Base-by-base conservation (phyloP, 2,888 invertebrate genomes). In the Hemithea aestivaria region DNA sequence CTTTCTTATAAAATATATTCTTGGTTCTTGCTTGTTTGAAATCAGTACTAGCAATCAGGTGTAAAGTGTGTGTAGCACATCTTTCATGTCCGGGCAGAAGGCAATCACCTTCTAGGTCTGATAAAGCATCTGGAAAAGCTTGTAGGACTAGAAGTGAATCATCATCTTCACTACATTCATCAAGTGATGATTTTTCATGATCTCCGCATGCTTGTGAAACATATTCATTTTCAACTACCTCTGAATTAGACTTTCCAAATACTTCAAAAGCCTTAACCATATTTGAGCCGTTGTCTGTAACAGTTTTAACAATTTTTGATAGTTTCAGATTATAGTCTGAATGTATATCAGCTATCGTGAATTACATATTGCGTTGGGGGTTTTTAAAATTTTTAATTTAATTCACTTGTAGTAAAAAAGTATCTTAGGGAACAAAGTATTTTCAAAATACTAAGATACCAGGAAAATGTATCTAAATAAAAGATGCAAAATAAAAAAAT, bases 301-400 rank as follows among this genome's bases (percentile, higher is more conserved):
- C 22, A 5, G 40, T 43, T 32, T 40, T 28, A 6, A 33, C 8
- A 20, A 53, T 44, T 45, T 52, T 51, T 36, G 48, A 46, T 10
- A 46, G 40, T 46, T 37, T 51, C 20, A 55, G 8, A 28, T 48
- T 35, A 49, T 29, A 49, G 20, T 48, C 46, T 33, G 35, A 16
- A 41, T 53, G 40, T 23, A 51, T 40, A 6, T 41, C 48, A 27
- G 27, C 33, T 25, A 52, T 41, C 12, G n/a, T n/a, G n/a, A n/a
- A n/a, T n/a, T n/a, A n/a, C n/a, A n/a, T n/a, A n/a, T n/a, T n/a
- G n/a, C n/a, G n/a, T n/a, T n/a, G n/a, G n/a, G n/a, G n/a, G n/a
- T n/a, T n/a, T n/a, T n/a, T n/a, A n/a, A n/a, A n/a, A n/a, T n/a
- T n/a, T n/a, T n/a, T n/a, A n/a, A n/a, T n/a, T n/a, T n/a, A n/a